These are phyloP conservation scores for Mola mola DNA, from an alignment of 2,113 vertebrate species.

Conservation along the genomic window DNA sequence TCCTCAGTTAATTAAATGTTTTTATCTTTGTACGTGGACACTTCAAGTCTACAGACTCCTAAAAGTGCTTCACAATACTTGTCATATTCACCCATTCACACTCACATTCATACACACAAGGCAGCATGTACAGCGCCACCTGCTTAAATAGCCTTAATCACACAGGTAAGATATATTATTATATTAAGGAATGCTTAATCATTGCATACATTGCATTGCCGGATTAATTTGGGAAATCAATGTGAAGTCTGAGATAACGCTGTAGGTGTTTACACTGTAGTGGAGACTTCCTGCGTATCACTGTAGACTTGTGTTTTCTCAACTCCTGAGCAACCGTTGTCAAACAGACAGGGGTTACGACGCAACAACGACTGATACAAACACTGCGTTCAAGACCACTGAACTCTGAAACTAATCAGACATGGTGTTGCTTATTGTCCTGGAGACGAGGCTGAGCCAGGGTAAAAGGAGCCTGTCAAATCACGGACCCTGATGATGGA, in stretches of 20 bases:
- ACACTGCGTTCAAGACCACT: constrained; percentile 84
- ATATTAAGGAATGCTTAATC: not conserved
- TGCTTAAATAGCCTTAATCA: not conserved
- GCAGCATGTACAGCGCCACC: no score
- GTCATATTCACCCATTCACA: not conserved
- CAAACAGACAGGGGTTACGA: constrained; percentile 78
- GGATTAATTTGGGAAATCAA: not conserved
- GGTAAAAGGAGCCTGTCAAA: constrained; percentile 83
- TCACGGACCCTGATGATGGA: constrained; percentile 81
- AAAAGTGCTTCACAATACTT: not conserved
- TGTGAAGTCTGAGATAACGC: constrained; percentile 29
- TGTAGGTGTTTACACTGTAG: constrained; percentile 19
- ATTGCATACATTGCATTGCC: not conserved
- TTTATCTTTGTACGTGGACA: no score
- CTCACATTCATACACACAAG: not conserved
- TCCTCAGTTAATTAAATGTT: constrained; percentile 53
- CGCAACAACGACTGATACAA: constrained; percentile 77
- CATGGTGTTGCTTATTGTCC: constrained; percentile 85
- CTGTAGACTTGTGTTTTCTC: constrained; percentile 70
- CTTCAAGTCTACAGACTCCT: constrained; percentile 24
- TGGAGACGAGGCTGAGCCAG: constrained; percentile 77
- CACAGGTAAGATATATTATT: not conserved
- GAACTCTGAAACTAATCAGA: constrained; percentile 88
- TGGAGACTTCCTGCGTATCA: constrained; percentile 27
- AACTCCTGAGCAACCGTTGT: constrained; percentile 74